Evolutionary conservation across 2,888 invertebrate genomes (phyloP).

Genomic region (Stratiomys singularior): DNA sequence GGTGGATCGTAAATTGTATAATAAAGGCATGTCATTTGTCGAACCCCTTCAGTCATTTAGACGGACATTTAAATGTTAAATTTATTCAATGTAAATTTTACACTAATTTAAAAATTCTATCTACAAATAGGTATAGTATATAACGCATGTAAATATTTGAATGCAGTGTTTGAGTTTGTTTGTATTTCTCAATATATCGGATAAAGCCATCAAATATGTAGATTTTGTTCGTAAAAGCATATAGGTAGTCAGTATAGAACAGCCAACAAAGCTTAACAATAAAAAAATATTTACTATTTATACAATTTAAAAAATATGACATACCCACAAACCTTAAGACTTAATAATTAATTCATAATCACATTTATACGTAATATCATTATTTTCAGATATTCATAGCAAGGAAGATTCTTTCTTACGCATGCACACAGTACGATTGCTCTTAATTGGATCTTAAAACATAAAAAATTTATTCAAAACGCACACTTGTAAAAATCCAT

Average conservation of each 20-base stretch:
- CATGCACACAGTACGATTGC: not conserved
- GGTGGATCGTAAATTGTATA: too few species aligned
- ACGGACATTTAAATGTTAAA: too few species aligned
- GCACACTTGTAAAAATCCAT: not conserved
- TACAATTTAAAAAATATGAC: constrained; percentile 4
- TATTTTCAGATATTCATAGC: constrained; percentile 13
- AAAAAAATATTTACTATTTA: not conserved
- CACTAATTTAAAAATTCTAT: too few species aligned
- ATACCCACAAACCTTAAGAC: constrained; percentile 41
- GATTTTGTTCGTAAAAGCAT: too few species aligned
- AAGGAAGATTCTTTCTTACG: constrained; percentile 17
- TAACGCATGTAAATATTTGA: not conserved
- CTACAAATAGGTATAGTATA: too few species aligned
- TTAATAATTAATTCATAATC: constrained; percentile 22
- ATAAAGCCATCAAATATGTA: not conserved
- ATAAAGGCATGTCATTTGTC: too few species aligned
- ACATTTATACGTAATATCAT: constrained; percentile 43
- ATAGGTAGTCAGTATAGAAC: too few species aligned
- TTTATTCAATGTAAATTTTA: too few species aligned
- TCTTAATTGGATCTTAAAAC: constrained; percentile 11
- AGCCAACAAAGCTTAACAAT: too few species aligned
- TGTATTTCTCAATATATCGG: not conserved
- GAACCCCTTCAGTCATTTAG: too few species aligned
- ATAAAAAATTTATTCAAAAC: not conserved
- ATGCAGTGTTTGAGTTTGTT: not conserved